A percentile compares a stretch with the other conserved stretches of the same genome.
Conservation (phyloP, 2,797 vertebrate genomes). For the Tangara arthus region DNA sequence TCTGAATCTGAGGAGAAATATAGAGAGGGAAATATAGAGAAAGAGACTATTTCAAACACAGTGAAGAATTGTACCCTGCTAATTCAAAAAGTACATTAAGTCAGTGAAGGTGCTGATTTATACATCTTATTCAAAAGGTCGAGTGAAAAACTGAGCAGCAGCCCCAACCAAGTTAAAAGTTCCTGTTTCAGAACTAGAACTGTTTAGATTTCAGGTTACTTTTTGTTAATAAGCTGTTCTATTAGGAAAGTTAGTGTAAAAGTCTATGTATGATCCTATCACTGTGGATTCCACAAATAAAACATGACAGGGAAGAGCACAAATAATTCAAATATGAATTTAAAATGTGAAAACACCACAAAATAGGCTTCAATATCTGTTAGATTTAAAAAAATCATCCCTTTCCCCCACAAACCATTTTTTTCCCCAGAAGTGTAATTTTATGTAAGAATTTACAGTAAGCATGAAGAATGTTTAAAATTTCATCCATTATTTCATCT, state of each 20-base stretch:
- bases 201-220: background rate
- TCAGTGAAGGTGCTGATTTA: background rate
- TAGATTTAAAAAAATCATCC: rapidly evolving
- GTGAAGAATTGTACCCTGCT: background rate
- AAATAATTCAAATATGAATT: background rate
- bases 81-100: background rate
- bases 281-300: background rate
- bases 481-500: background rate
- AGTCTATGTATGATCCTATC: background rate
- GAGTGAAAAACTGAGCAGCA: background rate
- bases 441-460: background rate
- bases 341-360: background rate
- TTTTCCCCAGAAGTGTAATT: background rate
- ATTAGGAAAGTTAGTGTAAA: background rate
- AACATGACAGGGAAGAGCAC: background rate
- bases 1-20: background rate
- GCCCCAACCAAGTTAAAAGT: background rate
- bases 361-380: background rate
- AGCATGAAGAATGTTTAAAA: background rate
- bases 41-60: background rate
- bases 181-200: background rate
- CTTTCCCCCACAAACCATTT: background rate
- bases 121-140: background rate
- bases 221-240: background rate
- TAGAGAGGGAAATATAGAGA: background rate